phyloP scores from a whole-genome alignment of 2,113 vertebrate genomes.

The Cheirogaleus medius region DNA sequence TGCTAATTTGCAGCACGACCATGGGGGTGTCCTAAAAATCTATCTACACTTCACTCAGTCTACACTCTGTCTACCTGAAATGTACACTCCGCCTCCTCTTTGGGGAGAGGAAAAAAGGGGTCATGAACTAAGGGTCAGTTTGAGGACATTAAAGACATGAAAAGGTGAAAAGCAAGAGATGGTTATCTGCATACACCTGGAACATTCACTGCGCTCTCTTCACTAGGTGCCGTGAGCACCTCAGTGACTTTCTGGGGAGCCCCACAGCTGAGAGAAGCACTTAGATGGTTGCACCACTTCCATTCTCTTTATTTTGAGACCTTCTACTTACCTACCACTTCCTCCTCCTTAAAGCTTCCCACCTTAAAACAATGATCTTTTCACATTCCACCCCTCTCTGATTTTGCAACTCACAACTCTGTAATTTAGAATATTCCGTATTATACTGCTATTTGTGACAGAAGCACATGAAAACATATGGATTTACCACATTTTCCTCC shows the following conservation, averaged over 20 bases:
- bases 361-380: background rate
- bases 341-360: background rate
- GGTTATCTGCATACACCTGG: background rate
- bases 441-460: background rate
- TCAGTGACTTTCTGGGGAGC: background rate
- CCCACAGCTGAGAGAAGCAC: background rate
- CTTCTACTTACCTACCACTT: background rate
- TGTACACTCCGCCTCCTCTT: background rate
- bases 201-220: fast-evolving
- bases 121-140: background rate
- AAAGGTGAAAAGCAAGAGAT: background rate
- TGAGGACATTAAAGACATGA: background rate
- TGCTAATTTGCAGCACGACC: background rate
- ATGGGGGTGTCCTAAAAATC: background rate
- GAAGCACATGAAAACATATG: background rate
- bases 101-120: background rate
- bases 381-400: background rate
- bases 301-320: background rate
- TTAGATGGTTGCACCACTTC: fast-evolving
- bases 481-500: background rate
- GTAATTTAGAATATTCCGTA: background rate
- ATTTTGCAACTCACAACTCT: background rate
- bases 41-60: background rate
- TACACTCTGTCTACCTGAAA: background rate
- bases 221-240: fast-evolving